Base-by-base conservation (phyloP, 1,140 invertebrate genomes). In the Drosophila kohkoa region DNA sequence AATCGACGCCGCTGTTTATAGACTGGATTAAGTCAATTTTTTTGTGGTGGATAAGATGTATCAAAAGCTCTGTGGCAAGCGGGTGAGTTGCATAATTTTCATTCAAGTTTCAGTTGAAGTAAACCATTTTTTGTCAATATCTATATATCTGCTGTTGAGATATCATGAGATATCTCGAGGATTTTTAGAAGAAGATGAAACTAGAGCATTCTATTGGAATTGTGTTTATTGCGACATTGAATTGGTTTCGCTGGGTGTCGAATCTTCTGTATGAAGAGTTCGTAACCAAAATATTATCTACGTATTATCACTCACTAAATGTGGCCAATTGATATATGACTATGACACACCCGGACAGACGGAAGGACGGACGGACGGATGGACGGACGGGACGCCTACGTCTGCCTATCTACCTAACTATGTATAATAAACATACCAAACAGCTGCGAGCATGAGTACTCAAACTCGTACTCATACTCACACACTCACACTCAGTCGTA, bases 21-120 rank as follows among this genome's bases (percentile, higher is more conserved):
- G 20, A 25, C 48, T 16, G 57, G 43, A 63, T n/a, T 59, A 48
- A 60, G 25, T 20, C 20, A 67, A 65, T 6, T 82, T 25, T 25
- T 25, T 25, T 25, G 20, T 25, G 20, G 20, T 82, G 83, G 73
- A 51, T 43, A 72, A 77, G 16, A 66, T 75, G 67, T 72, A 82
- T 15, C 70, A 75, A 41, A 65, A 70, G 45, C 49, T 89, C 8
- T 59, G 73, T 13, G 67, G 35, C 32, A 72, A 65, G 16, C 69
- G 68, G 74, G 74, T 76, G 16, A 76, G 74, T 76, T 48, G 30
- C 7, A 54, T 15, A 35, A 32, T 32, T 54, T 54, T 7, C 28
- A 32, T 32, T 7, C 35, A 7, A 38, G 35, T 38, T 25, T 8
- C 35, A 38, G 8, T 2, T 25, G 7, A 38, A 38, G 35, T 32